phyloP scores from a whole-genome alignment of 2,888 invertebrate species.

The Holacanthella duospinosa region DNA sequence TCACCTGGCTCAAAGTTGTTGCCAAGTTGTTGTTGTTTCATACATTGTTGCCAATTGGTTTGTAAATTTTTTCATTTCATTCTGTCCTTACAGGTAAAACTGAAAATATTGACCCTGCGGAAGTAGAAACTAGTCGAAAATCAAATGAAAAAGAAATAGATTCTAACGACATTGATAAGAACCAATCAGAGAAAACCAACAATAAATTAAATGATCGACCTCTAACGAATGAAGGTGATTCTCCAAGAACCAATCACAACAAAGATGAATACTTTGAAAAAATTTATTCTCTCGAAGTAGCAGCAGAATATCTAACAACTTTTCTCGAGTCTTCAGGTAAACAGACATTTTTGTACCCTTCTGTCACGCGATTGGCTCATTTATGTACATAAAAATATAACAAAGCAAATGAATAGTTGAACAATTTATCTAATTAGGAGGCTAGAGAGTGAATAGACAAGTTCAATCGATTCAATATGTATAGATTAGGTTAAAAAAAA shows the following conservation, averaged over 20 bases:
- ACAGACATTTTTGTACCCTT: background rate
- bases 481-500: too few relatives aligned
- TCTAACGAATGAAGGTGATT: background rate
- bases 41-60: too few relatives aligned
- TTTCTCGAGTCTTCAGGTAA: slow-evolving; percentile 1
- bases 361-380: background rate
- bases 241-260: background rate
- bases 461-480: too few relatives aligned
- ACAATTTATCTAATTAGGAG: too few relatives aligned
- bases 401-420: too few relatives aligned
- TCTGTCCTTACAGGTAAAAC: background rate
- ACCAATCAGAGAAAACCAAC: background rate
- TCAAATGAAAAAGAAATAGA: background rate
- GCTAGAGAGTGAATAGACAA: too few relatives aligned
- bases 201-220: background rate
- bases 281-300: background rate
- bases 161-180: background rate
- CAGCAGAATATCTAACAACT: background rate
- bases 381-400: too few relatives aligned
- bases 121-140: background rate
- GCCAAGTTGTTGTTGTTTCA: too few relatives aligned
- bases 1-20: too few relatives aligned
- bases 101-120: too few relatives aligned
- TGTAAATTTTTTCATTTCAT: too few relatives aligned
- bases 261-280: background rate